These are phyloP conservation scores for Oryzaephilus surinamensis DNA, from an alignment of 1,140 invertebrate species.

Conservation along the genomic window DNA sequence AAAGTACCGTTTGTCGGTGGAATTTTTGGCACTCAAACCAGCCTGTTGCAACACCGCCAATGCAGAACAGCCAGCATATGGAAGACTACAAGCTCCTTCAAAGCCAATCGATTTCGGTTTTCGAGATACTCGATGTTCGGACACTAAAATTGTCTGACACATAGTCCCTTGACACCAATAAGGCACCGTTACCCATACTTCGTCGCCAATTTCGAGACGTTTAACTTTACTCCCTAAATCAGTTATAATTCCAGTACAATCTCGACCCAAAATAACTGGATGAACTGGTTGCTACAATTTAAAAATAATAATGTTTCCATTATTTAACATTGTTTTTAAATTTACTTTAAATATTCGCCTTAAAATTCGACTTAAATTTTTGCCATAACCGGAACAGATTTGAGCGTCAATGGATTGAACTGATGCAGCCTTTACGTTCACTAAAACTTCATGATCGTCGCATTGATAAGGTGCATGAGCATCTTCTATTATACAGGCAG, in stretches of 20 bases:
- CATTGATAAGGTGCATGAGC: conserved; percentile 43
- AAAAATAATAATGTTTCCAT: not conserved
- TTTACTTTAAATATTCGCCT: conserved; percentile 43
- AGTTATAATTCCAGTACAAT: conserved; percentile 56
- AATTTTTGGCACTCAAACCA: conserved; percentile 43
- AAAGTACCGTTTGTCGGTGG: conserved; percentile 45
- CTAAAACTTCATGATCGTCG: conserved; percentile 48
- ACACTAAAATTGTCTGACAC: conserved; percentile 49
- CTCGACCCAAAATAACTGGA: conserved; percentile 55
- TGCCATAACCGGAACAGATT: conserved; percentile 52
- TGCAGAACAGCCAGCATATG: conserved; percentile 58
- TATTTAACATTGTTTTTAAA: not conserved
- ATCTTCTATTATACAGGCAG: conserved; percentile 45
- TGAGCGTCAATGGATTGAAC: conserved; percentile 53
- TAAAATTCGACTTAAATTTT: conserved; percentile 43
- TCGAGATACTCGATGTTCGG: conserved; percentile 44
- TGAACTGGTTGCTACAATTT: conserved; percentile 31
- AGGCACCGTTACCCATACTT: conserved; percentile 50
- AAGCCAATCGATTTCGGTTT: conserved; percentile 57
- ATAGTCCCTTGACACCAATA: conserved; percentile 49
- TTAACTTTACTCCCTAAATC: conserved; percentile 50
- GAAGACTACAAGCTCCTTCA: conserved; percentile 57
- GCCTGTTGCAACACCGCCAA: conserved; percentile 51
- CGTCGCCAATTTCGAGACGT: conserved; percentile 52
- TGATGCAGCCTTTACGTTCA: conserved; percentile 54